phyloP scores from a whole-genome alignment of 2,888 invertebrate genomes.

The Drosophila mettleri region DNA sequence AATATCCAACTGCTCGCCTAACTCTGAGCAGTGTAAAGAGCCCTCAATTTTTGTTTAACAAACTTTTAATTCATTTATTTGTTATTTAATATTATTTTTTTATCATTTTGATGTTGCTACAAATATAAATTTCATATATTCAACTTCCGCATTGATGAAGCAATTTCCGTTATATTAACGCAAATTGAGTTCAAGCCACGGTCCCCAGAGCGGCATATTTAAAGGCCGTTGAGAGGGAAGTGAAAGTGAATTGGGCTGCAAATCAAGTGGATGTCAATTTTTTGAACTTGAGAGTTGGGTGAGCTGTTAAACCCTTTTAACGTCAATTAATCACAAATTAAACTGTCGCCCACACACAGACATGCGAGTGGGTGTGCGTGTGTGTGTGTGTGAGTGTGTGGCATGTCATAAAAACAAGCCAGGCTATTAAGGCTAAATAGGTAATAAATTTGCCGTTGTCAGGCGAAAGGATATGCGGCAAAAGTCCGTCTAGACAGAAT shows the following conservation, averaged over 20 bases:
- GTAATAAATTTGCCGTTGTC: slow-evolving; percentile 76
- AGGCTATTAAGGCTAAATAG: slow-evolving; percentile 78
- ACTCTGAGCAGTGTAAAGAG: not conserved
- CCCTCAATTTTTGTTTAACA: not conserved
- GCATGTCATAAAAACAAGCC: slow-evolving; percentile 76
- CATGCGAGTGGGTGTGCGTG: not conserved
- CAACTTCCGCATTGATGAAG: slow-evolving; percentile 69
- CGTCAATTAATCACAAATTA: slow-evolving; percentile 81
- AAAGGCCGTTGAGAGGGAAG: slow-evolving; percentile 44
- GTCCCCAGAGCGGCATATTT: not conserved
- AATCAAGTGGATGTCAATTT: slow-evolving; percentile 55
- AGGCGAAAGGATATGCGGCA: slow-evolving; percentile 66
- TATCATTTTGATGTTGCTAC: slow-evolving; percentile 41
- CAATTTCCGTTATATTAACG: slow-evolving; percentile 72
- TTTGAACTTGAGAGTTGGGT: slow-evolving; percentile 13
- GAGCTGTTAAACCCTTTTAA: slow-evolving; percentile 77
- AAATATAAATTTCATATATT: slow-evolving; percentile 66
- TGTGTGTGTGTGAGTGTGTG: slow-evolving; percentile 2
- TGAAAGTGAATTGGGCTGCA: slow-evolving; percentile 69
- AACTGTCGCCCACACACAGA: slow-evolving; percentile 60
- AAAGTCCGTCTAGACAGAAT: slow-evolving; percentile 52
- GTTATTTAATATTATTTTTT: slow-evolving; percentile 26
- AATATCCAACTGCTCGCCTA: too few relatives aligned
- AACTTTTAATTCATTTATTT: slow-evolving; percentile 17
- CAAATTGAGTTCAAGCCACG: slow-evolving; percentile 62